These are phyloP conservation scores for Pleuronectes platessa DNA, from an alignment of 2,113 vertebrate species.

Conservation along the genomic window DNA sequence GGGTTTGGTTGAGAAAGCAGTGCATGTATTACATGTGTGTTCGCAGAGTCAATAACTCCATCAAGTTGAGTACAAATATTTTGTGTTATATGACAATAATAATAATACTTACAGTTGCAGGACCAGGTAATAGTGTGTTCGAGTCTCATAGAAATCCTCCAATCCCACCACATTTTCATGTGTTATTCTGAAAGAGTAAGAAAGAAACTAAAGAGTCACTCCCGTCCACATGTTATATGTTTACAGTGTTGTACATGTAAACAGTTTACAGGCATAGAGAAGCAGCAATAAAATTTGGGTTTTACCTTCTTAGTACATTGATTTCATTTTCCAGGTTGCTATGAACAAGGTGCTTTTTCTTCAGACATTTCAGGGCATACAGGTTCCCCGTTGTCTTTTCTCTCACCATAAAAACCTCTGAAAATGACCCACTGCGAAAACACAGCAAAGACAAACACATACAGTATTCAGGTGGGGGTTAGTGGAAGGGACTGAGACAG, in stretches of 20 bases:
- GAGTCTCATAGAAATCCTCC: constrained; percentile 94
- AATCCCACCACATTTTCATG: constrained; percentile 94
- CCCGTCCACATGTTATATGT: background rate
- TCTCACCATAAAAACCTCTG: constrained; percentile 93
- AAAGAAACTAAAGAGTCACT: constrained; percentile 4
- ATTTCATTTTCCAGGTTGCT: constrained; percentile 96
- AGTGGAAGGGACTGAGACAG: background rate
- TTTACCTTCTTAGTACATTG: constrained; percentile 90
- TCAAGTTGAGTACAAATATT: no score
- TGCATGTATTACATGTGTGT: background rate
- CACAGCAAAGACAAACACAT: constrained; percentile 1
- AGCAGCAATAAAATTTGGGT: background rate
- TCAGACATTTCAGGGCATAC: constrained; percentile 95
- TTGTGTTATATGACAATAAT: background rate
- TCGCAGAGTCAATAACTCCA: no score
- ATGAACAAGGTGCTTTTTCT: constrained; percentile 88
- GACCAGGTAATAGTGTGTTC: constrained; percentile 94
- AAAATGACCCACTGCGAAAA: constrained; percentile 90
- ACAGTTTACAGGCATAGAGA: no score
- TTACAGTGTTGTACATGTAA: no score
- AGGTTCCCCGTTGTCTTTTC: constrained; percentile 89
- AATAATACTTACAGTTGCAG: constrained; percentile 93
- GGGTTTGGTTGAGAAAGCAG: no score
- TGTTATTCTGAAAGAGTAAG: constrained; percentile 87
- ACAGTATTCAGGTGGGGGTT: background rate